phyloP scores from a whole-genome alignment of 2,113 vertebrate species.

The Phalacrocorax brasilianus region DNA sequence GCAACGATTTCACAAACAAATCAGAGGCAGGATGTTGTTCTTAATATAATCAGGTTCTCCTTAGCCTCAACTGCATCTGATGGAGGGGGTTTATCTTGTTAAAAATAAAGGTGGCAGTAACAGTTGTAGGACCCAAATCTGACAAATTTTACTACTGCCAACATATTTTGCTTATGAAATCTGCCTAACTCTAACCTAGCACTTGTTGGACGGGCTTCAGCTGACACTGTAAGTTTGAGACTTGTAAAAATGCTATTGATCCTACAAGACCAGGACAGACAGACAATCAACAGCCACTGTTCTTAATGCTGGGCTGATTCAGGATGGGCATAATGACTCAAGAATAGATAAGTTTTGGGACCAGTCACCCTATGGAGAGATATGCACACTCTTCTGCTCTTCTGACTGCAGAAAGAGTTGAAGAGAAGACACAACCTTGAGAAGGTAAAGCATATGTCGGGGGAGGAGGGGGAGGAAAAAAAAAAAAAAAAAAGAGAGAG shows the following conservation, averaged over 20 bases:
- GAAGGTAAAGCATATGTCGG: background rate
- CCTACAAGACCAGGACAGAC: too few relatives aligned
- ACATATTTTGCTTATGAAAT: background rate
- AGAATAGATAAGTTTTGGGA: background rate
- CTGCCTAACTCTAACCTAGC: background rate
- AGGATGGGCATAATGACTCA: background rate
- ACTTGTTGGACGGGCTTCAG: background rate
- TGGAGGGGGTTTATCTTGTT: background rate
- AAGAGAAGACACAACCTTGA: background rate
- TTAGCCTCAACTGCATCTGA: background rate
- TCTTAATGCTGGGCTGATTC: background rate
- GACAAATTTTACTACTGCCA: background rate
- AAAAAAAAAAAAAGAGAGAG: too few relatives aligned
- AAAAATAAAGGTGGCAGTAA: background rate
- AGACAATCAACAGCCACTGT: background rate
- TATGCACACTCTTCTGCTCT: background rate
- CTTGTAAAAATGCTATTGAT: background rate
- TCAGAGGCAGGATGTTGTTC: background rate
- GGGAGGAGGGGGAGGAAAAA: too few relatives aligned
- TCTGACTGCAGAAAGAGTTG: background rate
- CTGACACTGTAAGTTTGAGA: background rate
- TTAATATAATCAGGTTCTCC: background rate
- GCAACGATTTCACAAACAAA: background rate
- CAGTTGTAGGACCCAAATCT: background rate
- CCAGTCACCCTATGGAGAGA: background rate